Conservation (phyloP, 2,797 vertebrate genomes). For the Numenius phaeopus region DNA sequence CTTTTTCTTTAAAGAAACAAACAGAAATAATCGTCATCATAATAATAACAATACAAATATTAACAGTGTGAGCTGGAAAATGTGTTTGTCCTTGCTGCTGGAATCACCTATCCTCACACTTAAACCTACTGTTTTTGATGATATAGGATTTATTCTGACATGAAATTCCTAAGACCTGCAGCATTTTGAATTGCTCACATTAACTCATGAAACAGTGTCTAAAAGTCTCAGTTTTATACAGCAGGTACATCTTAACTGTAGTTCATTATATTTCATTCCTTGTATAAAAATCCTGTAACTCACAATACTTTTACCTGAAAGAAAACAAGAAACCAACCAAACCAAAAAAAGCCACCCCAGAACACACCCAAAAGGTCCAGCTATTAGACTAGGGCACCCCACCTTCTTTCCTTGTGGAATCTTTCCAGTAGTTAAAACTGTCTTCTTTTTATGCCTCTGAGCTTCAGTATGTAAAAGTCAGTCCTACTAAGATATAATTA, state of each 20-base stretch:
- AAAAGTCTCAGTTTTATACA: background rate
- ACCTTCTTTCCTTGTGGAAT: constrained; percentile 35
- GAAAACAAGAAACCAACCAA: background rate
- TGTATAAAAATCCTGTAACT: constrained; percentile 1
- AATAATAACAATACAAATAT: background rate
- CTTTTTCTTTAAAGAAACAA: background rate
- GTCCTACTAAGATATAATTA: constrained; percentile 78
- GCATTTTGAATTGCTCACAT: background rate
- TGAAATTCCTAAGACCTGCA: background rate
- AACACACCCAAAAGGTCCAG: background rate
- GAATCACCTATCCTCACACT: background rate
- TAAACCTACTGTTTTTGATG: background rate
- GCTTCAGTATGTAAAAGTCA: constrained; percentile 56
- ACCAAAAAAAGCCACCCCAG: background rate
- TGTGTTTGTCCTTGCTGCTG: constrained; percentile 6
- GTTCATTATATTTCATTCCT: background rate
- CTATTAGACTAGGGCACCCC: background rate
- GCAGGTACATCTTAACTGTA: background rate
- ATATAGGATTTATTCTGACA: background rate
- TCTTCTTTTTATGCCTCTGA: constrained; percentile 68
- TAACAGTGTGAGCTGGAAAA: background rate
- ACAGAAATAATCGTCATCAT: background rate
- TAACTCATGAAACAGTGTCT: background rate
- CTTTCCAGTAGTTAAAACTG: constrained; percentile 35
- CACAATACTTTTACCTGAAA: background rate